phyloP scores from a whole-genome alignment of 2,888 invertebrate species.

The Mimumesa dahlbomi region DNA sequence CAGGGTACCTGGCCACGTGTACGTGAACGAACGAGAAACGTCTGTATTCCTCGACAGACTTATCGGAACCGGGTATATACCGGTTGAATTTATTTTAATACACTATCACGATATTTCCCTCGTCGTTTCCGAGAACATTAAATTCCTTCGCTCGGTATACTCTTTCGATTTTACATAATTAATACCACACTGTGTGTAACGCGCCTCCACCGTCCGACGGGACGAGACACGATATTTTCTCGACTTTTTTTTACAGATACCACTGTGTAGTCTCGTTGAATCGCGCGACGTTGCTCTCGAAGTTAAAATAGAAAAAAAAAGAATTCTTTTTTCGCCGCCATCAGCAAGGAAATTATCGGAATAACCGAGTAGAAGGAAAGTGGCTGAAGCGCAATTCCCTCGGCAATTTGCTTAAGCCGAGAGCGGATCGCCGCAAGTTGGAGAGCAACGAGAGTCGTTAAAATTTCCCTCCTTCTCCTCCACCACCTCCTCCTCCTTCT shows the following conservation, averaged over 20 bases:
- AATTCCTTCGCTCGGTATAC: no score
- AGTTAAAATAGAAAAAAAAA: conserved; percentile 13
- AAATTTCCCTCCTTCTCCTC: conserved; percentile 45
- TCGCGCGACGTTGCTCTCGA: conserved; percentile 14
- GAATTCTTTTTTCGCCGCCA: conserved; percentile 28
- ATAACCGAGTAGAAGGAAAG: conserved; percentile 58
- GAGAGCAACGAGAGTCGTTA: conserved; percentile 63
- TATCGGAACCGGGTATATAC: no score
- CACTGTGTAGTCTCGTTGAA: no score
- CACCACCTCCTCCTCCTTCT: not conserved
- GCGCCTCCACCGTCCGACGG: no score
- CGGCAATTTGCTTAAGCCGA: conserved; percentile 66
- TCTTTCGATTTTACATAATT: no score
- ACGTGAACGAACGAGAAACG: not conserved
- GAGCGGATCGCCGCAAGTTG: conserved; percentile 58
- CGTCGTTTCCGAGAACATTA: no score
- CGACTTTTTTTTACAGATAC: no score
- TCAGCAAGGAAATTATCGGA: conserved; percentile 59
- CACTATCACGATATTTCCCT: no score
- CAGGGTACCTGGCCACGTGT: not conserved
- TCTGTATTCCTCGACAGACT: no score
- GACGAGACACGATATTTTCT: no score
- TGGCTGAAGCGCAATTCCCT: conserved; percentile 60
- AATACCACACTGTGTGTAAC: no score
- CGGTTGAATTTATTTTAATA: no score